Conservation (phyloP, 2,113 vertebrate species). For the Psittacula cyanocephala region DNA sequence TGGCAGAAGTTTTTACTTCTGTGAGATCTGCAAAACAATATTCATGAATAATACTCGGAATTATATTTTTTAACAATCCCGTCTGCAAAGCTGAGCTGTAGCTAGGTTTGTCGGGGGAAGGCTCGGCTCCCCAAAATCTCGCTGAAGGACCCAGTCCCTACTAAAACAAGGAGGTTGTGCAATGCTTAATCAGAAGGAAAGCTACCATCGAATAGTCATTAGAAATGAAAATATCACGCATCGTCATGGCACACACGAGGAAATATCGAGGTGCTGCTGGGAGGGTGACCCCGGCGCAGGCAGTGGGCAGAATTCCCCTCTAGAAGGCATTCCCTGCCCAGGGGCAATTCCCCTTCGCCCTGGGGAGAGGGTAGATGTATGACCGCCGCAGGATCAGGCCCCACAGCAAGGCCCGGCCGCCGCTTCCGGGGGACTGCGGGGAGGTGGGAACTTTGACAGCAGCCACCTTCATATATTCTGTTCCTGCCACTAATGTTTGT, state of each 20-base stretch:
- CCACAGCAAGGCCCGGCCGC: not conserved
- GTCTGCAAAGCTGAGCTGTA: not conserved
- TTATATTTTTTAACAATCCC: not conserved
- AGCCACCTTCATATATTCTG: not conserved
- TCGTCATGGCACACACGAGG: not conserved
- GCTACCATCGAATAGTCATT: not conserved
- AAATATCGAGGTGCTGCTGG: not conserved
- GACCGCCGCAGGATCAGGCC: not conserved
- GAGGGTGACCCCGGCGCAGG: not conserved
- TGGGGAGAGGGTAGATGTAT: not conserved
- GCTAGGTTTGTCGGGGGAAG: not conserved
- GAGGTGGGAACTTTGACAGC: not conserved
- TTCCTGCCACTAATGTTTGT: not conserved
- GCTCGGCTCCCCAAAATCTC: not conserved
- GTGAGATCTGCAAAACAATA: conserved; percentile 42
- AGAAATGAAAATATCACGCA: not conserved
- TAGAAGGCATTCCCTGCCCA: not conserved
- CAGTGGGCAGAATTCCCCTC: not conserved
- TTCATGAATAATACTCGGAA: conserved; percentile 1
- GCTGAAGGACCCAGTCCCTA: not conserved
- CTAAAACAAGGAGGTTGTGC: not conserved
- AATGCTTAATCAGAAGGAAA: not conserved
- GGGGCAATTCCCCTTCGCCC: not conserved
- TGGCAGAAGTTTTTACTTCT: not conserved
- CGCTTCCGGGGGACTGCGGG: not conserved